phyloP scores from a whole-genome alignment of 2,797 vertebrate genomes.

The Phataginus tetradactyla region DNA sequence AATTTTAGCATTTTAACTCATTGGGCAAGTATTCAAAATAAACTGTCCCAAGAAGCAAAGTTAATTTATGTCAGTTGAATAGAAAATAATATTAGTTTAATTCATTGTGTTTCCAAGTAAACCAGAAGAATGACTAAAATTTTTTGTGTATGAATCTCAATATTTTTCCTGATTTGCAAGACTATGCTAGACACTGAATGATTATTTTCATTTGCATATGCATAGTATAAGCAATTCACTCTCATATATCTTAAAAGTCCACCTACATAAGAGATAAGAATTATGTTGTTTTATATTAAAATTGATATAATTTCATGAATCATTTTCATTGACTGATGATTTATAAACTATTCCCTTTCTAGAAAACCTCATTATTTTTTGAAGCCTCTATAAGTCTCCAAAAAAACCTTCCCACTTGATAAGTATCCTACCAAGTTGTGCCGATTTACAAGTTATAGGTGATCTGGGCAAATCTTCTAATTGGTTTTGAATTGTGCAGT shows the following conservation, averaged over 20 bases:
- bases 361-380: constrained; percentile 73
- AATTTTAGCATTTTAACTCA: constrained; percentile 62
- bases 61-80: constrained; percentile 70
- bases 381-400: constrained; percentile 45
- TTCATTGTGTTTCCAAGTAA: constrained; percentile 72
- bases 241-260: constrained; percentile 79
- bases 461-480: constrained; percentile 73
- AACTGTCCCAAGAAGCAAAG: constrained; percentile 62
- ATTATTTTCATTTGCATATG: constrained; percentile 82
- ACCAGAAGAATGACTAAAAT: constrained; percentile 69
- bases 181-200: constrained; percentile 79
- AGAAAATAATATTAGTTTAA: constrained; percentile 75
- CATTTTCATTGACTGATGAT: constrained; percentile 75
- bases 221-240: constrained; percentile 72
- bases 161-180: constrained; percentile 78
- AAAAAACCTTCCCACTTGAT: constrained; percentile 48
- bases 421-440: constrained; percentile 41
- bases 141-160: constrained; percentile 72
- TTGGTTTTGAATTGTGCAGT: constrained; percentile 74
- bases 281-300: constrained; percentile 78
- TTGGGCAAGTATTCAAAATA: constrained; percentile 64
- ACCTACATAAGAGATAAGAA: constrained; percentile 79
- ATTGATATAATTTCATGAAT: constrained; percentile 81
- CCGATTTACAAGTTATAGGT: constrained; percentile 68
- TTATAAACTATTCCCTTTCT: constrained; percentile 67